Base-by-base conservation (phyloP, 2,888 invertebrate species). In the Axea sp. region DNA sequence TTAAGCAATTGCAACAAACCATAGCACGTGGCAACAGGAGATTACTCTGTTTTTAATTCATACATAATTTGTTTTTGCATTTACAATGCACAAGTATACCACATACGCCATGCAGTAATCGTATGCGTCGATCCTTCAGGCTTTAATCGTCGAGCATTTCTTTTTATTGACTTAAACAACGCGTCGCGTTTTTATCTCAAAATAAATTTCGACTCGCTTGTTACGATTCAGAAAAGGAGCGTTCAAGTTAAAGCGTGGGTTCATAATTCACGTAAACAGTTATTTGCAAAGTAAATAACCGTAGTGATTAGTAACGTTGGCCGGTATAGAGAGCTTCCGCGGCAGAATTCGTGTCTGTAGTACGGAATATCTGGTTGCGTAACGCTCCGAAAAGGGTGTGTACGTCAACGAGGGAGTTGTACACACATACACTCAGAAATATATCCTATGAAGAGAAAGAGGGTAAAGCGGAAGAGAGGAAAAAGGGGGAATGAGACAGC, bases 371-470 rank as follows among this genome's bases (percentile, higher is more conserved):
- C 75, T 71, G 71, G 68, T 75, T 73, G 74, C 73, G 75, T 80
- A 77, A 77, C 76, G 77, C 78, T 76, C 75, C 74, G 73, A 77
- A 76, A 77, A 78, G 77, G 64, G 68, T 75, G 75, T 69, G 77
- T 45, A 47, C 65, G 65, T 53, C 39, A 57, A 39, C 47, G 39
- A 24, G 55, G 31, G 11, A 47, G 57, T 57, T 55, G 33, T 35
- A 47, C 53, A 64, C 35, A 43, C 28, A 28, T 41, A 62, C 30
- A 62, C 9, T 2, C 3, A 22, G 17, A 53, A 30, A 53, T 35
- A 53, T 35, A 45, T 12, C 7, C 45, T 37, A 6, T 43, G 15
- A 22, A 31, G 35, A 30, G 17, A 9, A 9, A 19, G 37, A 37
- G 9, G 2, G 31, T 8, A 26, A 3, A 11, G 17, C 14, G 14